A percentile compares a stretch with the other conserved stretches of the same genome.
These are phyloP conservation scores for Idaea dimidiata DNA, from an alignment of 2,888 invertebrate species.

Conservation along the genomic window DNA sequence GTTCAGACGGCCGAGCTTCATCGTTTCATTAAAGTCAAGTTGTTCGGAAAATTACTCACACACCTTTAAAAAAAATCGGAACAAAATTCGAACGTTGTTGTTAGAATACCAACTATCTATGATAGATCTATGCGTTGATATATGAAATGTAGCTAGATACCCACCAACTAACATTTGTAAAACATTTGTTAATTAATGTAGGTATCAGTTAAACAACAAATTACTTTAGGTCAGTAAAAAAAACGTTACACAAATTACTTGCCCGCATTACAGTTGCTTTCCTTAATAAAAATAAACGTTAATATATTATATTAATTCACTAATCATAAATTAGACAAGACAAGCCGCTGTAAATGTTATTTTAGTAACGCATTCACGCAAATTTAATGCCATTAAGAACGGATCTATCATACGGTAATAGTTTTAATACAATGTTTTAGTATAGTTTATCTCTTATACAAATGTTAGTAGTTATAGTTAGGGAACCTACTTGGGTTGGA, in stretches of 20 bases:
- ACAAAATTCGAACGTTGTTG: too few relatives aligned
- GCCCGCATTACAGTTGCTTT: conserved; percentile 17
- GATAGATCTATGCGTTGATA: too few relatives aligned
- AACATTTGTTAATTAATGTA: neutral
- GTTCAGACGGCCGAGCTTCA: too few relatives aligned
- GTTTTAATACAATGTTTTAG: neutral
- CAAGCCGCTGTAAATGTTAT: neutral
- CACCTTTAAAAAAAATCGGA: too few relatives aligned
- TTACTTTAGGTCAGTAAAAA: neutral
- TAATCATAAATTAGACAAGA: conserved; percentile 9
- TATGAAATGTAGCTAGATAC: too few relatives aligned
- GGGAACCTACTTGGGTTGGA: too few relatives aligned
- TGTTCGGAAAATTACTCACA: too few relatives aligned
- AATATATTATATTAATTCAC: conserved; percentile 21
- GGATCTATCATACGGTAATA: neutral
- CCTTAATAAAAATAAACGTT: conserved; percentile 15
- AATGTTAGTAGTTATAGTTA: neutral
- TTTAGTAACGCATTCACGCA: neutral
- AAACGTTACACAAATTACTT: neutral
- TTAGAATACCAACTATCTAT: too few relatives aligned
- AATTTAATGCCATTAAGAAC: neutral
- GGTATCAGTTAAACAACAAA: neutral
- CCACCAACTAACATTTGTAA: too few relatives aligned
- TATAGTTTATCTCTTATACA: neutral
- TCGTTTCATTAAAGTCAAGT: too few relatives aligned